Evolutionary conservation across 2,888 invertebrate species (phyloP), one percentile per base, ranked within the genome.

Genomic region (Epsilonema sp.): DNA sequence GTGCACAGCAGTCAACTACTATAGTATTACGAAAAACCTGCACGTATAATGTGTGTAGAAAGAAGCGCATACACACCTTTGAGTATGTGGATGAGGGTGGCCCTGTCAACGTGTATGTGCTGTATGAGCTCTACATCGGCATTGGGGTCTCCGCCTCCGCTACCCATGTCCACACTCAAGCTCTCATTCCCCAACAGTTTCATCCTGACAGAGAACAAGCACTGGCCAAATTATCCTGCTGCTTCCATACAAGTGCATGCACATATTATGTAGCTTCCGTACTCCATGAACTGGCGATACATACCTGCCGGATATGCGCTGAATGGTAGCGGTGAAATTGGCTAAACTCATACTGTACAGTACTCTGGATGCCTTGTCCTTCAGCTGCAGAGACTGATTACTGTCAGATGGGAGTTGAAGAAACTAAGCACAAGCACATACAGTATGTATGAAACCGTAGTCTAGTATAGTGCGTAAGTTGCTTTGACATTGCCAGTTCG

Each of bases 301-400:
- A n/a, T n/a, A 69, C 69, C 70, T 65, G 0, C 83, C 82, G 45
- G 85, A 84, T 61, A 89, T 86, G 56, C 87, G 77, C 67, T 84
- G 87, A 66, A 92, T 92, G 1, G 94, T 87, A 1, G 90, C 85
- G 59, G 80, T 84, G 70, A 92, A 92, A 71, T 90, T 90, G 71
- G 90, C 92, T 49, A 86, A 76, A 59, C 90, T 90, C 31, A 94
- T 73, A 1, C 90, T 90, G 70, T 89, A 92, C 25, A 94, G 72
- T 37, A 92, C 92, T 70, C 90, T 89, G 56, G 90, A 89, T 2
- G 92, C 86, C 55, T 90, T 68, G 58, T 79, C 78, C 65, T 85
- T 80, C 46, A 92, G 72, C 54, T 82, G 76, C 40, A 78, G 75
- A 49, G 79, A 79, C 70, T 80, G 77, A 21, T 80, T 76, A 57